Evolutionary conservation across 2,797 vertebrate genomes (phyloP).

Genomic region (Semaprochilodus insignis): DNA sequence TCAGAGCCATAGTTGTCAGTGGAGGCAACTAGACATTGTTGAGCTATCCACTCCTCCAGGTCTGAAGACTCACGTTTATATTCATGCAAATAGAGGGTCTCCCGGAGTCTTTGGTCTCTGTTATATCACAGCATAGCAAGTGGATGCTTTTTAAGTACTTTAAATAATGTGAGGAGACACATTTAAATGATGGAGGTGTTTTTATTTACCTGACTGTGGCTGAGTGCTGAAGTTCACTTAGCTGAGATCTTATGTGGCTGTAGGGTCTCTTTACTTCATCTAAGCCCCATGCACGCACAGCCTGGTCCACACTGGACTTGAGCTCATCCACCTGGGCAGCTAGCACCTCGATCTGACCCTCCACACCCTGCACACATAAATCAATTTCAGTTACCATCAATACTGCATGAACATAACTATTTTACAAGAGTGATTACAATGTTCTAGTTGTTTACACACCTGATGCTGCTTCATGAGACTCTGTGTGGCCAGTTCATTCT

Average conservation of each 20-base stretch:
- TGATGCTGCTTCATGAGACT: conserved; percentile 85
- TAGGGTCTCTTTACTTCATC: conserved; percentile 76
- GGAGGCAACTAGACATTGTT: conserved; percentile 77
- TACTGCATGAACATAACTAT: not conserved
- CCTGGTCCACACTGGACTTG: conserved; percentile 66
- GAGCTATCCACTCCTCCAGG: conserved; percentile 83
- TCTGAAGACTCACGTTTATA: conserved; percentile 82
- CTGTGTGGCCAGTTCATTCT: conserved; percentile 78
- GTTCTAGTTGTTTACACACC: conserved; percentile 70
- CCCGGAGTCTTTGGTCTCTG: conserved; percentile 78
- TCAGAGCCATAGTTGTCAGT: conserved; percentile 82
- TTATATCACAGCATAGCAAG: not conserved
- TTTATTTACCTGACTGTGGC: conserved; percentile 76
- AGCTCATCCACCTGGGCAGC: conserved; percentile 78
- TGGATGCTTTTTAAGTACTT: not conserved
- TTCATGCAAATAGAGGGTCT: conserved; percentile 84
- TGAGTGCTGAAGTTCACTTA: conserved; percentile 77
- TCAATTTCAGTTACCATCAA: not conserved
- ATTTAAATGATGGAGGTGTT: not conserved
- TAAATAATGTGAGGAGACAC: not conserved
- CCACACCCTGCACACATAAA: conserved; percentile 75
- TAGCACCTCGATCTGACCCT: conserved; percentile 81
- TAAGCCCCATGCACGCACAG: conserved; percentile 64
- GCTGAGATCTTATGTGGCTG: conserved; percentile 72
- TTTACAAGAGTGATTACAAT: not conserved